Evolutionary conservation across 2,888 invertebrate species (phyloP), one percentile per base, ranked within the genome.

Genomic region (Stomorhina lunata): DNA sequence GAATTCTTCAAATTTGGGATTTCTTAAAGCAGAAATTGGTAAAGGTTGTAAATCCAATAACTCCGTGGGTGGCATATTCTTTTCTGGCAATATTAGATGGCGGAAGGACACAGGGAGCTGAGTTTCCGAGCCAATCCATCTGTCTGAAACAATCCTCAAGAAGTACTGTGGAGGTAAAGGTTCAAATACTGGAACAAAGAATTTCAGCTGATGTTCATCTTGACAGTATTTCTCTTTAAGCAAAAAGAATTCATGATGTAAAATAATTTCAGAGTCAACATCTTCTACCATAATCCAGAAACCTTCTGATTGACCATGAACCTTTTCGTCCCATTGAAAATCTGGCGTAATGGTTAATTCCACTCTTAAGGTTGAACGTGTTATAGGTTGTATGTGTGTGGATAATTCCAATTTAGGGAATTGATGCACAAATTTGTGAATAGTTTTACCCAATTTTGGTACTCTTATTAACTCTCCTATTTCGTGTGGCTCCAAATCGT

Each of bases 141-240:
- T 93, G 90, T 97, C 97, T 0, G 97, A 97, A 0, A 97, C 96
- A 2, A 97, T 95, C 48, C 96, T 92, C 40, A 99, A 93, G 91
- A 99, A 99, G 92, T 99, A 99, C 90, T 99, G 99, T 0, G 99
- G 99, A 0, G 99, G 99, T 69, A 99, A 92, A 0, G 99, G 99
- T 89, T 99, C 99, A 91, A 98, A 99, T 29, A 99, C 97, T 0
- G 99, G 99, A 57, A 99, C 99, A 90, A 98, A 99, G 91, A 99
- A 98, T 92, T 99, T 99, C 0, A 99, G 95, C 29, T 96, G 93
- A 90, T 99, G 99, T 89, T 99, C 99, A 89, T 99, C 99, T 85
- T 94, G 93, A 69, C 95, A 94, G 92, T 98, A 99, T 91, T 98
- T 98, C 79, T 97, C 94, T 91, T 99, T 99, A 2, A 99, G 93